A percentile compares a stretch with the other conserved stretches of the same genome.
phyloP scores from a whole-genome alignment of 23 tunicate genomes.

The Phallusia fumigata region DNA sequence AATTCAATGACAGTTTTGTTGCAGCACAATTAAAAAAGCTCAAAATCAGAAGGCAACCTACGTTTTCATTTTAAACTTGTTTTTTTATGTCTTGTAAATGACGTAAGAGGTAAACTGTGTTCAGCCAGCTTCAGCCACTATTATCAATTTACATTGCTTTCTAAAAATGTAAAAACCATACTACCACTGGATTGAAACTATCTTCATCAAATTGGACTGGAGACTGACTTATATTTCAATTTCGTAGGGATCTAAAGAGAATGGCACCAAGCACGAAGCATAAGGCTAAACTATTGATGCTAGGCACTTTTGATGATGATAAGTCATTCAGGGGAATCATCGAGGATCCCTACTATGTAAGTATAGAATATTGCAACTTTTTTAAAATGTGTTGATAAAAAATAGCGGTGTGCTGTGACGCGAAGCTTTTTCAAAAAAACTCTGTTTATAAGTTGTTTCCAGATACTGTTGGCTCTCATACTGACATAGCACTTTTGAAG shows the following conservation, averaged over 20 bases:
- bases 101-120: too few relatives aligned
- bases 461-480: not conserved
- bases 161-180: too few relatives aligned
- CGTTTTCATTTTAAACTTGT: too few relatives aligned
- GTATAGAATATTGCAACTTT: not conserved
- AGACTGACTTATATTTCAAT: not conserved
- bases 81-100: too few relatives aligned
- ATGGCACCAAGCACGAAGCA: slow-evolving; percentile 70
- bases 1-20: too few relatives aligned
- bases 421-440: not conserved
- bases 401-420: not conserved
- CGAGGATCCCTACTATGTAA: slow-evolving; percentile 95
- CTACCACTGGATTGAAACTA: too few relatives aligned
- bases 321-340: slow-evolving; percentile 47
- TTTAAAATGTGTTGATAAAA: not conserved
- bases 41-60: too few relatives aligned
- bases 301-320: slow-evolving; percentile 74
- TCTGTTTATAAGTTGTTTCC: not conserved
- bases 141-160: too few relatives aligned
- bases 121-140: too few relatives aligned
- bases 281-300: slow-evolving; percentile 61
- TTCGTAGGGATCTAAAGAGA: slow-evolving; percentile 49
- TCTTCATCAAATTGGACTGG: too few relatives aligned
- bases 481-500: too few relatives aligned
- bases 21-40: too few relatives aligned